Conservation (phyloP, 2,797 vertebrate genomes). For the Dromococcyx pavoninus region DNA sequence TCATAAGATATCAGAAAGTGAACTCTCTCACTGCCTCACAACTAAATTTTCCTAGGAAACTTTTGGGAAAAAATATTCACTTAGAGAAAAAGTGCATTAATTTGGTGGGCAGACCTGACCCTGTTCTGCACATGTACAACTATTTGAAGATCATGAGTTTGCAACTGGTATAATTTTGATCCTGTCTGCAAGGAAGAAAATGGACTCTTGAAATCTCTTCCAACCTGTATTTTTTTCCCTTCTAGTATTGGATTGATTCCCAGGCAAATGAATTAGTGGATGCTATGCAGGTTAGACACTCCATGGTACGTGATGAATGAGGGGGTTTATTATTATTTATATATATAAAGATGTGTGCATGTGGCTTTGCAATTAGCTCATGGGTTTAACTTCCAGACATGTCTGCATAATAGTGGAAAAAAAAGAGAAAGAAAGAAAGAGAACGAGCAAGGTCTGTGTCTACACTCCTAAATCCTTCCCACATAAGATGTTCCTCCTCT, state of each 20-base stretch:
- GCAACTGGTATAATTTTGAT: slow-evolving; percentile 10
- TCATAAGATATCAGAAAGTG: background rate
- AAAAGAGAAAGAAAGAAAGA: background rate
- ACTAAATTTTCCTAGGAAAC: background rate
- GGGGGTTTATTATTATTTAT: slow-evolving; percentile 19
- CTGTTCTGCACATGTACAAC: background rate
- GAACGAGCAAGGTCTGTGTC: background rate
- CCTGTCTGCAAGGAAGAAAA: slow-evolving; percentile 22
- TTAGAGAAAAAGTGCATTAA: background rate
- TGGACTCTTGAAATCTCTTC: slow-evolving; percentile 27
- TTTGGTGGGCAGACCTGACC: background rate
- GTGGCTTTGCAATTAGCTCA: slow-evolving; percentile 45
- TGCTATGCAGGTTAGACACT: slow-evolving; percentile 35
- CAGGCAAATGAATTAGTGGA: slow-evolving; percentile 48
- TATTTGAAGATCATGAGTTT: background rate
- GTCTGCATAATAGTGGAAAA: background rate
- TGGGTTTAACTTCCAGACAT: background rate
- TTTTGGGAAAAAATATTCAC: background rate
- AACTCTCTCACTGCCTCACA: background rate
- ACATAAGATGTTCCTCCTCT: background rate
- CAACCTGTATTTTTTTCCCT: slow-evolving; percentile 31
- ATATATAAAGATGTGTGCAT: background rate
- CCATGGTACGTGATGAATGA: slow-evolving; percentile 44
- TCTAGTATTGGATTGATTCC: slow-evolving; percentile 46
- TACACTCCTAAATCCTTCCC: background rate